Evolutionary conservation across 2,113 vertebrate genomes (phyloP).

Genomic region (Ctenodactylus gundi): DNA sequence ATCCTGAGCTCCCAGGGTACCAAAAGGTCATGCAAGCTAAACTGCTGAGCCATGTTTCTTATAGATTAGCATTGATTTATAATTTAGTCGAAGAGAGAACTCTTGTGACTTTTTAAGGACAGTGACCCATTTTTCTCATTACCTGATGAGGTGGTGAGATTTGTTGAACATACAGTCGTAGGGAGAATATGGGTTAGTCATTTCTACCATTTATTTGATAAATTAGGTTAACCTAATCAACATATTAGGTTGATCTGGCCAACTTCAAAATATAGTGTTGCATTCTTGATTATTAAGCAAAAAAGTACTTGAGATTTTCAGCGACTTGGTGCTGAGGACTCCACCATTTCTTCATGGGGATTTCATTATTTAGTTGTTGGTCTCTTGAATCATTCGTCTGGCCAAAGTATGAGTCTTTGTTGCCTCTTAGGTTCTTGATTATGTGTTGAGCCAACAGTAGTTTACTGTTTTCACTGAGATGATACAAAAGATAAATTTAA

Average conservation of each 20-base stretch:
- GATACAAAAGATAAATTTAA: neutral
- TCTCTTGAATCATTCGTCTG: neutral
- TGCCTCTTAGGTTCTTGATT: neutral
- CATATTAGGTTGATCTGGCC: neutral
- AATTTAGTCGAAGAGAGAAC: neutral
- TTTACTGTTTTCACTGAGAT: neutral
- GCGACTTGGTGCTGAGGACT: neutral
- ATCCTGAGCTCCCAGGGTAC: neutral
- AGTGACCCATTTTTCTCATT: neutral
- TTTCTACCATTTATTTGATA: neutral
- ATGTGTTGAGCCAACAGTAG: neutral
- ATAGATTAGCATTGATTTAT: neutral
- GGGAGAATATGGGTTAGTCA: neutral
- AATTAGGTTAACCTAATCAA: neutral
- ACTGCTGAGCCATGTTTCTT: neutral
- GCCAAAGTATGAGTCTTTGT: neutral
- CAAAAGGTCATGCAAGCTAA: neutral
- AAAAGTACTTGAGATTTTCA: neutral
- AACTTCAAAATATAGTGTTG: neutral
- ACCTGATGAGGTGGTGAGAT: neutral
- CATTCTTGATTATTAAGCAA: neutral
- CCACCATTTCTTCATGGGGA: neutral
- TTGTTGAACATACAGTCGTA: neutral
- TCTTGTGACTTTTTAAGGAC: neutral
- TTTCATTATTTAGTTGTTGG: neutral